Percentiles rank a stretch among this genome's conserved stretches.
Conservation (phyloP, 2,797 vertebrate genomes). For the Lateolabrax maculatus region DNA sequence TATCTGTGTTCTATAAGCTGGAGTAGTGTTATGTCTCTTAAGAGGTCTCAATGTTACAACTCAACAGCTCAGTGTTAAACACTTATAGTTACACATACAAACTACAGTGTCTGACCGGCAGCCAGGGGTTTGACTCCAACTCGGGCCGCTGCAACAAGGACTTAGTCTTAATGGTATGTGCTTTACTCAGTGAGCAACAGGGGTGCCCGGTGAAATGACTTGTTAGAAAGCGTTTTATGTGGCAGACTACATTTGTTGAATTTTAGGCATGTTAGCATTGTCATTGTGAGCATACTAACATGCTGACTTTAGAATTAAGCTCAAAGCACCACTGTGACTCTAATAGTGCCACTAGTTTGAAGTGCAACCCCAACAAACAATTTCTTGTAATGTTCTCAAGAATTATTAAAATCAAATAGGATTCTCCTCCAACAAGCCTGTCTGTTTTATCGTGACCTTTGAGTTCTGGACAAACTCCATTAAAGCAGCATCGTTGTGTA, state of each 20-base stretch:
- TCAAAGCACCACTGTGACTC: no score
- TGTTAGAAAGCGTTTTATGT: neutral
- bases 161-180: no score
- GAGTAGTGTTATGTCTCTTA: neutral
- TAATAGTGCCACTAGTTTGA: neutral
- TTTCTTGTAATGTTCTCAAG: neutral
- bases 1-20: no score
- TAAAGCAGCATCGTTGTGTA: neutral
- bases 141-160: no score
- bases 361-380: neutral
- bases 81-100: neutral
- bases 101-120: neutral
- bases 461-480: neutral
- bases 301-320: neutral
- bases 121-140: no score
- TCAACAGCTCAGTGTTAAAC: no score
- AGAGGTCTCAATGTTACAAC: neutral
- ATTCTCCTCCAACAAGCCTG: neutral
- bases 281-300: no score
- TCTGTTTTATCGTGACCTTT: neutral
- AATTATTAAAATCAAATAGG: no score
- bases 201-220: no score
- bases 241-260: neutral
- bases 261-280: slow-evolving; percentile 4
- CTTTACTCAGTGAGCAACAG: no score